Evolutionary conservation across 2,113 vertebrate species (phyloP).

Genomic region (Buteo buteo): DNA sequence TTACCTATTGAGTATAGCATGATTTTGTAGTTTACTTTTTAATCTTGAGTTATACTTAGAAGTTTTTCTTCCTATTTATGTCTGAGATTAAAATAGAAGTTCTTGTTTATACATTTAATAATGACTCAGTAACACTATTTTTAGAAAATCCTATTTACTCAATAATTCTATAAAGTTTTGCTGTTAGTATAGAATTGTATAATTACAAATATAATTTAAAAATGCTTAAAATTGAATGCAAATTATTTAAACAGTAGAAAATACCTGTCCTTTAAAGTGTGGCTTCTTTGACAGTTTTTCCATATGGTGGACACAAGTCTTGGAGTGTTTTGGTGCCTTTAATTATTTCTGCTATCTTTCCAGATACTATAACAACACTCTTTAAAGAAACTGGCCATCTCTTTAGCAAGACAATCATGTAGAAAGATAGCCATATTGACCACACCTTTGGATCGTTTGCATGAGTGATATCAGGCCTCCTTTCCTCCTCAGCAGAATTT

Average conservation of each 20-base stretch:
- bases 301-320: neutral
- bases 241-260: neutral
- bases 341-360: neutral
- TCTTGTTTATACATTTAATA: neutral
- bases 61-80: neutral
- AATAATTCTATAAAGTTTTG: neutral
- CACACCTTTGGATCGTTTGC: neutral
- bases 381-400: neutral
- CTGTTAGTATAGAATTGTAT: neutral
- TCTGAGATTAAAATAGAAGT: neutral
- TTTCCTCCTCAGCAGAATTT: neutral
- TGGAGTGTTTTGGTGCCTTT: neutral
- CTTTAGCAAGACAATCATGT: neutral
- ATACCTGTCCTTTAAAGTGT: neutral
- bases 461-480: neutral
- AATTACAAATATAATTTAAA: neutral
- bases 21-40: neutral
- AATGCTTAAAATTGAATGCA: neutral
- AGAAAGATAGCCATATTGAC: neutral
- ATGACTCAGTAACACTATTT: neutral
- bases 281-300: neutral
- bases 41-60: neutral
- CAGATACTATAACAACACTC: neutral
- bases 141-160: neutral
- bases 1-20: neutral